Conservation (phyloP, 2,113 vertebrate genomes). For the Acinonyx jubatus region DNA sequence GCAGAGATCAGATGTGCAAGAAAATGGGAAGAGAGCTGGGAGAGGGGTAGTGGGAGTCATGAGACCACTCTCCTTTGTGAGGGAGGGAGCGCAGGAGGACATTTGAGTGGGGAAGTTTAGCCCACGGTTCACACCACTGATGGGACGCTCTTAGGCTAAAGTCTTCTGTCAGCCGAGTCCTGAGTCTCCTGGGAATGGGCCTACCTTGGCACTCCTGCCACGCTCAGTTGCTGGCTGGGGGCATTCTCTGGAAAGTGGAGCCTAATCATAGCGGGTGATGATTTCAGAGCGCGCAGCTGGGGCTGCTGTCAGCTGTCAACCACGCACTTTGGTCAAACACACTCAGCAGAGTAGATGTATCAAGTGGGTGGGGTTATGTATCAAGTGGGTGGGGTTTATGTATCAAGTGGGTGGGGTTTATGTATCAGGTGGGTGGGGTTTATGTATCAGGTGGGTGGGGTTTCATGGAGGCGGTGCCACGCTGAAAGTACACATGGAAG, state of each 20-base stretch:
- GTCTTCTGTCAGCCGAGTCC: background rate
- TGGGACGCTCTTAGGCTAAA: background rate
- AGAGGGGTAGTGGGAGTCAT: background rate
- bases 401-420: too few species aligned
- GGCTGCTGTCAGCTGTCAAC: background rate
- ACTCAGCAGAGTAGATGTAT: background rate
- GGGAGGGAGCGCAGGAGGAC: background rate
- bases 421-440: too few species aligned
- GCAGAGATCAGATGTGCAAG: background rate
- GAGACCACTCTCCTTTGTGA: background rate
- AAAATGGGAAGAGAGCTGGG: background rate
- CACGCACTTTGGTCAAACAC: background rate
- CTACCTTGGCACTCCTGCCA: background rate
- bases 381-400: too few species aligned
- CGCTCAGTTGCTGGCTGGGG: background rate
- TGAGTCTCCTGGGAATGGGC: fast-evolving
- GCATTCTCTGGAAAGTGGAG: background rate
- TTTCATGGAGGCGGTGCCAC: background rate
- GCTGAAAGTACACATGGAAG: background rate
- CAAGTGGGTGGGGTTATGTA: too few species aligned
- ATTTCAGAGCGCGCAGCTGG: background rate
- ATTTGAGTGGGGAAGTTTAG: background rate
- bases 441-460: too few species aligned
- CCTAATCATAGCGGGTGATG: too few species aligned
- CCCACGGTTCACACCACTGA: background rate